Evolutionary conservation across 2,797 vertebrate genomes (phyloP).

Genomic region (Columba guinea): DNA sequence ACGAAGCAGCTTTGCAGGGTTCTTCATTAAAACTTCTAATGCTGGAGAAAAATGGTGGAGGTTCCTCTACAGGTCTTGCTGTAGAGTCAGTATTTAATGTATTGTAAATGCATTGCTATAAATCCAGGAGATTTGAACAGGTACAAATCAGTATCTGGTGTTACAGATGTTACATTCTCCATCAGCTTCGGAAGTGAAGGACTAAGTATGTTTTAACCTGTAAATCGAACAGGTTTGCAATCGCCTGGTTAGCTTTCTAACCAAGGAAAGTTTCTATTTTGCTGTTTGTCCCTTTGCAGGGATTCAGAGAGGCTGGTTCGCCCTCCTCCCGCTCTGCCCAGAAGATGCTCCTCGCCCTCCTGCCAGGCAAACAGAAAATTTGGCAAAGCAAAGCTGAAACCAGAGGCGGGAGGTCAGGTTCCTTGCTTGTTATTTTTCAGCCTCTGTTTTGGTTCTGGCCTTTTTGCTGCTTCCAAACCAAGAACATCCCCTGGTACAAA

Average conservation of each 20-base stretch:
- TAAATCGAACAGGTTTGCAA: not conserved
- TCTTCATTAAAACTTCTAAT: not conserved
- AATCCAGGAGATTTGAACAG: not conserved
- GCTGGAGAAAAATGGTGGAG: not conserved
- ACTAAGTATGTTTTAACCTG: not conserved
- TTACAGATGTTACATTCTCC: not conserved
- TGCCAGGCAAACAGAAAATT: not conserved
- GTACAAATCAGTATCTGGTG: not conserved
- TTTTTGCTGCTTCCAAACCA: not conserved
- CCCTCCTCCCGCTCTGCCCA: not conserved
- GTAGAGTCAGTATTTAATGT: not conserved
- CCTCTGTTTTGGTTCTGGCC: not conserved
- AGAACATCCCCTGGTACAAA: not conserved
- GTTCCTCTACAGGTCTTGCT: not conserved
- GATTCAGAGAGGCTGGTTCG: rapidly evolving
- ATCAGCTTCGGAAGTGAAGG: not conserved
- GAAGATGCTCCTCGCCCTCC: not conserved
- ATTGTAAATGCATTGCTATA: constrained; percentile 29
- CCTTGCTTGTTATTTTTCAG: not conserved
- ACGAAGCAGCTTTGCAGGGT: not conserved
- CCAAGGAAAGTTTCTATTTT: not conserved
- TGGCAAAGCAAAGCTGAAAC: not conserved
- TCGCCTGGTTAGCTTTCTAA: rapidly evolving
- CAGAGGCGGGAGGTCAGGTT: not conserved
- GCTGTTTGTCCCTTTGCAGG: not conserved